Evolutionary conservation across 2,113 vertebrate genomes (phyloP), one percentile per base, ranked within the genome.

Genomic region (Nycticorax nycticorax): DNA sequence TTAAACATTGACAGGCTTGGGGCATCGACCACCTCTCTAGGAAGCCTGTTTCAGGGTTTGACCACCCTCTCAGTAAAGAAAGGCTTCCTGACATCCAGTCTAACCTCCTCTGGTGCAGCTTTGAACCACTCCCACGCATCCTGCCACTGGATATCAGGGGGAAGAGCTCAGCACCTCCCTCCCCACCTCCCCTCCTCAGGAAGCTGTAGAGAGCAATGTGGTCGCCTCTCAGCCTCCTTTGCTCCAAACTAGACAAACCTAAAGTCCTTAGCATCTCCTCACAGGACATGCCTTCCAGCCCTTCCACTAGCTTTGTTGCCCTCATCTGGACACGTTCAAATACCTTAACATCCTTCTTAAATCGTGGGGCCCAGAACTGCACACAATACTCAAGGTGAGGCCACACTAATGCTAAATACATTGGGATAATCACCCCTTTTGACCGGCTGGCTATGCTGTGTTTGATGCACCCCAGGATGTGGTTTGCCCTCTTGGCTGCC

Each of bases 401-500:
- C 15, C 1, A 1, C 19, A 76, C 10, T 37, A 83, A 30, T 1
- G 1, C 28, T 43, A 8, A 90, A 74, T 15, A 27, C 14, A n/a
- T 11, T 0, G 0, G 33, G 28, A 57, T 1, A 1, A 67, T 47
- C 47, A 30, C 6, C 26, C 6, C 14, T 67, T 45, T 35, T 22
- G n/a, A 18, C 28, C 1, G 2, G 6, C 23, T 56, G 17, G 9
- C 45, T 10, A 12, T 37, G 12, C 16, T 67, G 26, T 47, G 30
- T 47, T 52, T 48, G 27, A 67, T n/a, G 52, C 10, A 56, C 4
- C 15, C 19, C 27, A 59, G 21, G 27, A 27, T 45, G 24, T 0
- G 0, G 15, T 39, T 68, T 69, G 39, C 27, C 10, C 53, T 48
- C 57, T 8, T n/a, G 43, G 24, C 15, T 64, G 11, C 33, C 43